phyloP scores from a whole-genome alignment of 2,113 vertebrate genomes.

The Nesoenas mayeri region DNA sequence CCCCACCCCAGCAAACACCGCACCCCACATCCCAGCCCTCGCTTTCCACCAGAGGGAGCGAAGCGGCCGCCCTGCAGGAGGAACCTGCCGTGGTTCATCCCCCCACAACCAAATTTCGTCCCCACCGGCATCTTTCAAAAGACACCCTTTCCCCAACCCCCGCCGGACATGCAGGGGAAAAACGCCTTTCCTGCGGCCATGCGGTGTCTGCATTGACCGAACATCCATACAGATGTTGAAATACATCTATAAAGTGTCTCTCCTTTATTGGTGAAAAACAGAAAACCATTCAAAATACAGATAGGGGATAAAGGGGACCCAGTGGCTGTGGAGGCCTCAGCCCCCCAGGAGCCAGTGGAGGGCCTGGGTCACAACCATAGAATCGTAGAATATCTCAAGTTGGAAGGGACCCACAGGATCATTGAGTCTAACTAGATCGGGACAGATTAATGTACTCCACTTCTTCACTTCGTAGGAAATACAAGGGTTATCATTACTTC shows the following conservation, averaged over 20 bases:
- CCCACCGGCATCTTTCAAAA: rapidly evolving
- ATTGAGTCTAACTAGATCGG: neutral
- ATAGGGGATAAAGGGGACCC: neutral
- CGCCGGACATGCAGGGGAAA: rapidly evolving
- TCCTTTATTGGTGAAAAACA: neutral
- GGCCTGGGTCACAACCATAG: neutral
- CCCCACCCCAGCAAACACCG: rapidly evolving
- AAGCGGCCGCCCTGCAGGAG: too few relatives aligned
- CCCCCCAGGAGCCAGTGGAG: neutral
- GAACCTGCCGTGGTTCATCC: rapidly evolving
- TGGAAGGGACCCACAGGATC: neutral
- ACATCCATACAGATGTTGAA: rapidly evolving
- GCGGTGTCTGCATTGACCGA: neutral
- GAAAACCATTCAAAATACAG: neutral
- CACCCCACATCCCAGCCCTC: rapidly evolving
- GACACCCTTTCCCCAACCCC: neutral
- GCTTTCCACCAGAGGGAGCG: rapidly evolving
- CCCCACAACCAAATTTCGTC: neutral
- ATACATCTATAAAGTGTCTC: neutral
- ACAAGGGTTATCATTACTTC: neutral
- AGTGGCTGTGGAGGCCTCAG: neutral
- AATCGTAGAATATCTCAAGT: neutral
- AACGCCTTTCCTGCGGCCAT: rapidly evolving
- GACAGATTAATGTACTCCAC: neutral
- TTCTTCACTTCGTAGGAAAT: neutral